phyloP scores from a whole-genome alignment of 2,888 invertebrate genomes.

The Diadegma fenestrale region DNA sequence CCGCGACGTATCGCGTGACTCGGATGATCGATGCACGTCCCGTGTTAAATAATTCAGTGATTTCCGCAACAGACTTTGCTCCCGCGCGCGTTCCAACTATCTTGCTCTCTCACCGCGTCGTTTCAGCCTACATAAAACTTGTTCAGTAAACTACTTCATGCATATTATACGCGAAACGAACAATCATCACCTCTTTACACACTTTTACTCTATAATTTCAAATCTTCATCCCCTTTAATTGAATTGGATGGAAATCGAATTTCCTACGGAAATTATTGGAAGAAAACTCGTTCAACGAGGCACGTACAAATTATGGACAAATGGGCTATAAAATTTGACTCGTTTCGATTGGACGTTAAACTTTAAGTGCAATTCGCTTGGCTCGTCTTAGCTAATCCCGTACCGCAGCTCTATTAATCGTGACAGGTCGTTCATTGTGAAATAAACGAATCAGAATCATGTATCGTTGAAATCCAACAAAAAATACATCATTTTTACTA shows the following conservation, averaged over 20 bases:
- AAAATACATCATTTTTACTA: too few species aligned
- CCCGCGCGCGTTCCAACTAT: constrained; percentile 37
- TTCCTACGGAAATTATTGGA: not conserved
- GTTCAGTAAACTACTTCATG: constrained; percentile 13
- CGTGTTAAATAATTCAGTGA: constrained; percentile 80
- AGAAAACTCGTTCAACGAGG: not conserved
- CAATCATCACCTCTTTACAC: constrained; percentile 29
- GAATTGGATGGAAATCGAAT: not conserved
- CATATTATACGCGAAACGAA: not conserved
- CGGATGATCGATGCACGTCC: constrained; percentile 77
- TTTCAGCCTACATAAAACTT: constrained; percentile 43
- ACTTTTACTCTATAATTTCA: not conserved
- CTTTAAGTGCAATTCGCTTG: not conserved
- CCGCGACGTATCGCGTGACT: constrained; percentile 78
- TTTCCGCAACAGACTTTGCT: constrained; percentile 73
- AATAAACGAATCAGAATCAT: not conserved
- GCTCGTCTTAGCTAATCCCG: not conserved
- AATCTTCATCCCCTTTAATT: not conserved
- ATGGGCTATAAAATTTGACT: not conserved
- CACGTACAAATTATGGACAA: not conserved
- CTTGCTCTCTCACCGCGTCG: constrained; percentile 35
- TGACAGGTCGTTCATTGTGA: not conserved
- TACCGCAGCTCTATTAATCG: not conserved
- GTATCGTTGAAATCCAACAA: too few species aligned
- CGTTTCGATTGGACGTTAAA: not conserved